Evolutionary conservation across 2,113 vertebrate genomes (phyloP).

Genomic region (Dunckerocampus dactyliophorus): DNA sequence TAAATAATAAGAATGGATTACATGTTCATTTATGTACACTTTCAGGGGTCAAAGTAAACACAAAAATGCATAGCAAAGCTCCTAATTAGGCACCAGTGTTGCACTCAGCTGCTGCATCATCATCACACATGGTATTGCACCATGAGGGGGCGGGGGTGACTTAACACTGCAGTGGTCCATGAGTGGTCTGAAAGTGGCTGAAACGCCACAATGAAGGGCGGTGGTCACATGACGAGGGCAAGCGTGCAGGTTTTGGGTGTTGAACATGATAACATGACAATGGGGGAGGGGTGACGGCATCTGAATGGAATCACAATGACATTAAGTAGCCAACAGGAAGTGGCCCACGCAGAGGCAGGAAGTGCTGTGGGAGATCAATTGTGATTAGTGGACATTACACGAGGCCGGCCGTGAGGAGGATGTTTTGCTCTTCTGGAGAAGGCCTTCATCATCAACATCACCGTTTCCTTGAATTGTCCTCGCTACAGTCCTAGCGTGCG

Average conservation of each 20-base stretch:
- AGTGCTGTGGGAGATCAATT: background rate
- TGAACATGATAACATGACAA: no score
- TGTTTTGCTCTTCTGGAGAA: constrained; percentile 1
- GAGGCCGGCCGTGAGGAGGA: background rate
- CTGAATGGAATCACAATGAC: no score
- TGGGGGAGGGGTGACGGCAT: no score
- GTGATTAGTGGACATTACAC: background rate
- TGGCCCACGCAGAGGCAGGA: background rate
- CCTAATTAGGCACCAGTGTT: background rate
- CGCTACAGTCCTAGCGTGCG: background rate
- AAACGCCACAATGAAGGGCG: no score
- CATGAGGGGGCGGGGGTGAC: background rate
- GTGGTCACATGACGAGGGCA: no score
- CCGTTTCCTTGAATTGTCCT: constrained; percentile 3
- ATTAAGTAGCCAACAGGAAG: no score
- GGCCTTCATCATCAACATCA: background rate
- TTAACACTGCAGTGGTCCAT: no score
- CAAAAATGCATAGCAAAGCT: no score
- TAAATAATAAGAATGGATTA: background rate
- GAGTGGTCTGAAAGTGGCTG: no score
- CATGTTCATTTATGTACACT: background rate
- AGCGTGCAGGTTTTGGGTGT: no score
- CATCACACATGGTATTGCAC: background rate
- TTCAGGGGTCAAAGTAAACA: background rate
- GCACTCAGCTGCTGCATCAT: background rate